Base-by-base conservation (phyloP, 1,140 invertebrate species). In the Heliconius nattereri region DNA sequence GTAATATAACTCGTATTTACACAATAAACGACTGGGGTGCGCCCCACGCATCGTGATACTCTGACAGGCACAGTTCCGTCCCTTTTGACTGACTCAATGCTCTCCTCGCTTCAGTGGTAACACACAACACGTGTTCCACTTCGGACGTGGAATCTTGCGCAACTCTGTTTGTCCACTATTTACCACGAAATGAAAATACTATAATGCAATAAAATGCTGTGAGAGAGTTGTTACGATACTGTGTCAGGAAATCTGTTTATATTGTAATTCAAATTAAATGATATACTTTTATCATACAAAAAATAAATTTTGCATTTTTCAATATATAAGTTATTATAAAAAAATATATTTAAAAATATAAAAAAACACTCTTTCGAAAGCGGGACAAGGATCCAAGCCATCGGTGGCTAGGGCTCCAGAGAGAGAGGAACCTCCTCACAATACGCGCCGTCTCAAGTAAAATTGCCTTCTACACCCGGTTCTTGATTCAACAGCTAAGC, bases 11-110 rank as follows among this genome's bases (percentile, higher is more conserved):
- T 45, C 23, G 20, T 13, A 78, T 78, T 73, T 73, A 52, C 77
- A 78, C 71, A 78, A 78, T 35, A 78, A 73, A 79, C 49, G 78
- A 78, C 37, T 73, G 73, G 85, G 89, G 86, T 90, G 90, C 87
- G 86, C 80, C 90, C 40, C 80, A 87, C 89, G 88, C 89, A 89
- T 87, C 89, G 88, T 87, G 88, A 85, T 86, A 83, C 80, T 85
- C 80, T 89, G 88, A 91, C 87, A 89, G 73, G 73, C 91, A 86
- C 70, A 92, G 89, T 90, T 92, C 91, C 91, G 91, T 66, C 83
- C 86, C 85, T 90, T 89, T 89, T 52, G 82, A 89, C 84, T 84
- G 84, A 81, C 79, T 81, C 84, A 85, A 60, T 83, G 80, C 82
- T 84, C 76, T 86, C 84, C 88, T 81, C 88, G 90, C 86, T 91